Base-by-base conservation (phyloP, 2,113 vertebrate species). In the Scatophagus argus region DNA sequence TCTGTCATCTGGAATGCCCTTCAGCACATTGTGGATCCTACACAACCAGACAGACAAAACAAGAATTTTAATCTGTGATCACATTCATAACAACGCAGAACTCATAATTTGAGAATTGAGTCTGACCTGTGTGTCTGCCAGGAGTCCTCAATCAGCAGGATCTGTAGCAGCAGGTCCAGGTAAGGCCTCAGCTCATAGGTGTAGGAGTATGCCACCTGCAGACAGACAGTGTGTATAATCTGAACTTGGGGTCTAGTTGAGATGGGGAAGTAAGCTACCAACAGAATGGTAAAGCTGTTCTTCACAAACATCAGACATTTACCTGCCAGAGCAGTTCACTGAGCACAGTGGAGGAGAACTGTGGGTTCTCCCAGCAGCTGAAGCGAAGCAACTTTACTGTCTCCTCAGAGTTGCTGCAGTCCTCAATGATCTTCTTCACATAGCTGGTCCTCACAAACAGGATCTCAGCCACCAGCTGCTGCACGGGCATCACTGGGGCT, bases 281-380 rank as follows among this genome's bases (percentile, higher is more conserved):
- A 3, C 23, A 39, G n/a, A 66, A 23, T 11, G 12, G 29, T 10
- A 2, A 4, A 38, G 39, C 31, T 39, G 23, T 10, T 72, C 4
- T 41, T 4, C 27, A 25, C 17, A 13, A 1, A 10, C 4, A 5
- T 16, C 12, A 21, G 69, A 19, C 1, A 19, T 88, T 95, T 91
- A 99, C 98, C 98, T 99, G 98, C 98, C 98, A 99, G 82, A 99
- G 97, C 63, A 99, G 96, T 91, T 99, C 98, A 91, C 97, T 98
- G 77, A 99, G 97, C 88, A 99, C 98, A 80, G 97, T 99, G 86
- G 98, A 99, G 84, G 98, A 99, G 77, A 99, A 99, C 92, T 99
- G 97, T 71, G 98, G 98, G 93, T 99, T 99, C 87, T 99, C 98
- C 98, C 98, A 99, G 93, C 98, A 99, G 94, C 98, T 98, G 94